Base-by-base conservation (phyloP, 1,140 invertebrate genomes). In the Araneus ventricosus region DNA sequence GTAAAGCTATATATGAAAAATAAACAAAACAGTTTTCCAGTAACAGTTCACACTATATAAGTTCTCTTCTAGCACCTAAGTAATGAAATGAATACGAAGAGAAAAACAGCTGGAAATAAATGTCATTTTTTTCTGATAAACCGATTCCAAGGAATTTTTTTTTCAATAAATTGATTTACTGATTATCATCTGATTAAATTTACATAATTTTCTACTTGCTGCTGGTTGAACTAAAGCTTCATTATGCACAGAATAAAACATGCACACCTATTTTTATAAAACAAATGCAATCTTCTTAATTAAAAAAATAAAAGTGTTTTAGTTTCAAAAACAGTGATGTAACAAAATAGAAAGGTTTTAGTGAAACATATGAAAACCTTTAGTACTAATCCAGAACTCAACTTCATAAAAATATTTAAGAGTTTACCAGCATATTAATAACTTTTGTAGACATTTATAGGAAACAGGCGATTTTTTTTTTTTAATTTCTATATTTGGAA, bases 351-450 rank as follows among this genome's bases (percentile, higher is more conserved):
- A 67, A 75, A 30, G 34, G 30, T 30, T 34, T 75, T 37, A 34
- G 30, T 75, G 20, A 30, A 75, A 75, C 70, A 75, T 82, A 37
- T 20, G 14, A 52, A 14, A 88, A 37, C 34, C 30, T 67, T 34
- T n/a, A 34, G 59, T 59, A 39, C 30, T 37, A 75, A 75, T 30
- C 34, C 14, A 75, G 30, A 5, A 34, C 30, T 34, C 41, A 34
- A 61, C 59, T 61, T 45, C 88, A 90, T 52, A 90, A 90, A 90
- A 90, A 90, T 90, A 90, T 89, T 79, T 59, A 34, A 61, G 41
- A 52, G 10, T 89, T 70, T 89, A 79, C 67, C 45, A n/a, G 61
- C n/a, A 57, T 39, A 61, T 59, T 61, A 90, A 79, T 82, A 57
- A 45, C 8, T 61, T 57, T 61, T 82, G 4, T 59, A 39, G 39